phyloP scores from a whole-genome alignment of 2,888 invertebrate species.

The Caenorhabditis sp. region DNA sequence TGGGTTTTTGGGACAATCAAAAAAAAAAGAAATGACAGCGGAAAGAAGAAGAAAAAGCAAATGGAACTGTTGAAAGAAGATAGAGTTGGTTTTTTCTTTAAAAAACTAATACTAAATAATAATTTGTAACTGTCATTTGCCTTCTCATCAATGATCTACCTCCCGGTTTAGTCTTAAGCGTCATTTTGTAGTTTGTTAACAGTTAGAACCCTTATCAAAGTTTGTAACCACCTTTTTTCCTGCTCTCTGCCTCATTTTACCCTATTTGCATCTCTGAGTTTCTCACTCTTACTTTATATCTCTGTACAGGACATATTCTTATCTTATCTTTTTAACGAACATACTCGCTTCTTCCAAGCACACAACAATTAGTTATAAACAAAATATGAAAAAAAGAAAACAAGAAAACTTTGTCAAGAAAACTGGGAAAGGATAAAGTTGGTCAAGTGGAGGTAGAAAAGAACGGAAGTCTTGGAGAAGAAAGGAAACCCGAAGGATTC shows the following conservation, averaged over 20 bases:
- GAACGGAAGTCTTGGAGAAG: slow-evolving; percentile 25
- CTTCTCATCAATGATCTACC: too few relatives aligned
- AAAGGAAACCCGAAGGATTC: slow-evolving; percentile 18
- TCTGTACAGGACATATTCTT: not conserved
- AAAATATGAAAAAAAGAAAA: too few relatives aligned
- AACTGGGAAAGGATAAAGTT: slow-evolving; percentile 15
- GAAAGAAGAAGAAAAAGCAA: not conserved
- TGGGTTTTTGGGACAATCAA: slow-evolving; percentile 10
- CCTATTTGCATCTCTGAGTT: not conserved
- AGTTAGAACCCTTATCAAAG: too few relatives aligned
- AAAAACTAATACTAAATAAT: too few relatives aligned
- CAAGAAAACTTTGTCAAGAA: too few relatives aligned
- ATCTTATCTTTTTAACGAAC: slow-evolving; percentile 5
- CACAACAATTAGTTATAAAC: too few relatives aligned
- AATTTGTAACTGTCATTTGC: too few relatives aligned
- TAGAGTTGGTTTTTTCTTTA: too few relatives aligned
- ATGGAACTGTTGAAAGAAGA: too few relatives aligned
- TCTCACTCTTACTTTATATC: not conserved
- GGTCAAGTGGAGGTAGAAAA: slow-evolving; percentile 26
- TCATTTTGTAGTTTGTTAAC: too few relatives aligned
- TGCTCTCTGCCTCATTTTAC: not conserved
- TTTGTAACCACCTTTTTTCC: not conserved
- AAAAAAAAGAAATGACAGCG: not conserved
- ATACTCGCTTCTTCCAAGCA: too few relatives aligned
- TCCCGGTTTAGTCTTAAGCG: too few relatives aligned